Conservation (phyloP, 2,888 invertebrate species). For the Pseudococcus viburni region DNA sequence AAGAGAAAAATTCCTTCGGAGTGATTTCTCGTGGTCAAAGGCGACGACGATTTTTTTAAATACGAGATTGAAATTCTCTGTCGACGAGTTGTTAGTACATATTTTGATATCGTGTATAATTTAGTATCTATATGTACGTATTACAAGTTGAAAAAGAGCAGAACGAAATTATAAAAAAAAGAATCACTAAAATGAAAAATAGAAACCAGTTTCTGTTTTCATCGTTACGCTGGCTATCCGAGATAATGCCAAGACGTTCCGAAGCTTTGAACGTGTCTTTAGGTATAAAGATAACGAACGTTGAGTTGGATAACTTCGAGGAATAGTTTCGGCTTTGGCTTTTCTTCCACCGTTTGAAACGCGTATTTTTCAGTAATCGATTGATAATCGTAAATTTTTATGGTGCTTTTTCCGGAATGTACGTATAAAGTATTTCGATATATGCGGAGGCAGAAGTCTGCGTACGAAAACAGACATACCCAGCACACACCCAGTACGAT, state of each 20-base stretch:
- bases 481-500: not conserved
- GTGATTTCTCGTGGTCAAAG: not conserved
- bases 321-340: not conserved
- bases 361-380: not conserved
- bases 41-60: too few species aligned
- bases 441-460: too few species aligned
- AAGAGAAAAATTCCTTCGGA: not conserved
- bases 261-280: not conserved
- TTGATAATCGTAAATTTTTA: constrained; percentile 24
- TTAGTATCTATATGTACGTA: not conserved
- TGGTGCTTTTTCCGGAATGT: not conserved
- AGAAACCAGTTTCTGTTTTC: constrained; percentile 3
- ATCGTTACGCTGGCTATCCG: not conserved
- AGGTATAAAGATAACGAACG: not conserved
- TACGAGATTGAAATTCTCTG: not conserved
- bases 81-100: not conserved
- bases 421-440: not conserved
- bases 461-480: too few species aligned
- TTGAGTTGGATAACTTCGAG: not conserved
- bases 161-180: not conserved
- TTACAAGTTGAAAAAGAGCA: not conserved
- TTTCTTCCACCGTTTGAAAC: not conserved
- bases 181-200: not conserved
- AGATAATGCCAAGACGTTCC: not conserved
- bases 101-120: not conserved